Percentiles rank a stretch among this genome's conserved stretches.
These are phyloP conservation scores for Colius striatus DNA, from an alignment of 2,113 vertebrate genomes.

Conservation along the genomic window DNA sequence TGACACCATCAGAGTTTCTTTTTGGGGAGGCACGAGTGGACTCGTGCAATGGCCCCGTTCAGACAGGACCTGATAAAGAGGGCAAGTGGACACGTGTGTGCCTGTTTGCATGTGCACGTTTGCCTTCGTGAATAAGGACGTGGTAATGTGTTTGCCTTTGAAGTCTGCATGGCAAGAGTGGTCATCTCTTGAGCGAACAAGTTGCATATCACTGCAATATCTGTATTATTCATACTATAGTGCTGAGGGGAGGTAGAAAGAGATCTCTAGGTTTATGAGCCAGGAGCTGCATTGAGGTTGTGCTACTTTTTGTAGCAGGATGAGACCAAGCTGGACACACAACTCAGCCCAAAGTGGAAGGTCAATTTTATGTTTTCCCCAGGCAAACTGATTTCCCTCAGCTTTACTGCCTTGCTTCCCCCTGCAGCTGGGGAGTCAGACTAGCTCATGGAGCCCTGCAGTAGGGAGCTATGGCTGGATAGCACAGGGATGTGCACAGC, in stretches of 20 bases:
- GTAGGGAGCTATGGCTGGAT: background rate
- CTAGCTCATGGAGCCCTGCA: rapidly evolving
- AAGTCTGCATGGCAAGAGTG: background rate
- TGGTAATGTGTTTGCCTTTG: background rate
- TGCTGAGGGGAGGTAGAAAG: background rate
- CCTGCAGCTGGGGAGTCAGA: background rate
- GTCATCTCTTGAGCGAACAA: background rate
- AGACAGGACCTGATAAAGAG: background rate
- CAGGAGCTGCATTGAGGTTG: rapidly evolving
- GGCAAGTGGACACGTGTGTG: background rate
- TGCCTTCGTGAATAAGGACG: rapidly evolving
- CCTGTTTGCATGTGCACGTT: background rate
- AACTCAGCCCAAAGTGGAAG: rapidly evolving
- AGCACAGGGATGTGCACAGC: rapidly evolving
- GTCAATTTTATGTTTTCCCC: background rate
- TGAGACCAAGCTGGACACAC: background rate
- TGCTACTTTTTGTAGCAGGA: background rate
- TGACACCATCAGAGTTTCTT: background rate
- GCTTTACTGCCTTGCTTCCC: background rate
- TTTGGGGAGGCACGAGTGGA: background rate
- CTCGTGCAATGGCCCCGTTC: background rate
- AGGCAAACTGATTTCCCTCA: background rate
- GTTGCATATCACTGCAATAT: rapidly evolving
- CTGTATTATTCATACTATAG: rapidly evolving
- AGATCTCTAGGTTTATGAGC: background rate